These are phyloP conservation scores for Heliangelus exortis DNA, from an alignment of 2,797 vertebrate genomes.

Conservation along the genomic window DNA sequence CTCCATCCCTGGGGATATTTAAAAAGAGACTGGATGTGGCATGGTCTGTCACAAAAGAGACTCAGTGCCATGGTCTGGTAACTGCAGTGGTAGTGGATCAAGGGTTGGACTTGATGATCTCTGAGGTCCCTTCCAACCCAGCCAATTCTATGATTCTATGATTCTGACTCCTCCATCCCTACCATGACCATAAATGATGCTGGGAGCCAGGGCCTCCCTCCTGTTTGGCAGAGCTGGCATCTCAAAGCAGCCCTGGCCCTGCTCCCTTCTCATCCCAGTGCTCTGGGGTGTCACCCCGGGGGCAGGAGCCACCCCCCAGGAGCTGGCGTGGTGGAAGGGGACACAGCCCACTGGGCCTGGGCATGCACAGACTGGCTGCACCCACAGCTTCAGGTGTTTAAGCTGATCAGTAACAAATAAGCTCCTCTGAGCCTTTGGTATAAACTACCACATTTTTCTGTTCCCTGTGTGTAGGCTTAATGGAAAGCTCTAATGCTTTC, in stretches of 20 bases:
- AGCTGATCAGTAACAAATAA: neutral
- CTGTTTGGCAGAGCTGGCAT: neutral
- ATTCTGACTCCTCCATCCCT: neutral
- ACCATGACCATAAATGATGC: neutral
- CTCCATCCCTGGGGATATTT: too few relatives aligned
- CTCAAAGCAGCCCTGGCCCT: neutral
- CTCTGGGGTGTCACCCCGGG: fast-evolving
- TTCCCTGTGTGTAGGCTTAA: neutral
- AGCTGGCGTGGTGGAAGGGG: neutral
- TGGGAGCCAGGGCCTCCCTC: neutral
- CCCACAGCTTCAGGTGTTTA: slow-evolving; percentile 10
- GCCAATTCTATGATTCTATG: too few relatives aligned
- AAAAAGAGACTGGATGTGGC: too few relatives aligned
- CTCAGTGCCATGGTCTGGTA: too few relatives aligned
- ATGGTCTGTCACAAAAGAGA: too few relatives aligned
- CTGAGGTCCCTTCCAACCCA: too few relatives aligned
- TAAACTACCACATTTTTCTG: slow-evolving; percentile 7
- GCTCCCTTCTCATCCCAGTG: neutral
- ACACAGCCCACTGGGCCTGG: neutral
- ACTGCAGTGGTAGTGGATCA: too few relatives aligned
- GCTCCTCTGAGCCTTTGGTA: neutral
- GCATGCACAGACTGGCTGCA: neutral
- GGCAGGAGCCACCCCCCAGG: neutral
- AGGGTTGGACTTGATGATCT: too few relatives aligned
- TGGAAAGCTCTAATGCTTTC: slow-evolving; percentile 19